Base-by-base conservation (phyloP, 2,113 vertebrate species). In the Grantiella picta region DNA sequence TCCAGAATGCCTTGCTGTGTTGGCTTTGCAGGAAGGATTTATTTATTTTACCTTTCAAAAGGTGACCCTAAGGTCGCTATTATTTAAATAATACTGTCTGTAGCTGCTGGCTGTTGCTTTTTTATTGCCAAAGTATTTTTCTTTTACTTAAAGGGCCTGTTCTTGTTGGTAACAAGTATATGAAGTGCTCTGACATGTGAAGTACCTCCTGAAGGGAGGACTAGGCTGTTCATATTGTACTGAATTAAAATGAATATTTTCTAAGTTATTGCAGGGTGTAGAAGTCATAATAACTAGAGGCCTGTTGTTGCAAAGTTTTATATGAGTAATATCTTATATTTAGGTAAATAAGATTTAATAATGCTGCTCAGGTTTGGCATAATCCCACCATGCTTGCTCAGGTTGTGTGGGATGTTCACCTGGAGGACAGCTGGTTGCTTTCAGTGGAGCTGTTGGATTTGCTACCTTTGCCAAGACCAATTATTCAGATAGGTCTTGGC, bases 1-100 rank as follows among this genome's bases (percentile, higher is more conserved):
- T 73, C 63, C 80, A 87, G 65, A 90, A 82, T 80, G 56, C 57
- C 89, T 93, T 87, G 36, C 64, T 64, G 4, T 79, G 68, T 47
- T 92, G 90, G 57, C 90, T 92, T 82, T 86, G 77, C 71, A 71
- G 57, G 79, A 47, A 79, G 63, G 64, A 54, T 81, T 92, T 89
- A 71, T 93, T 85, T 93, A 70, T 84, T 96, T 95, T 85, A 68
- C 90, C 64, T 84, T 94, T 92, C 57, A 72, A 93, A 94, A 82
- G 53, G 63, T 94, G 35, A 88, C 84, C 96, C 72, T 64, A 38
- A 93, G 95, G 75, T 78, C 75, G 72, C 53, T 89, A 45, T 80
- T 92, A 11, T 82, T 86, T 89, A 91, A 95, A 92, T 83, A 75
- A 66, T 40, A 77, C 33, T 61, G 94, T 92, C 88, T 94, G 10